A percentile compares a stretch with the other conserved stretches of the same genome.
These are phyloP conservation scores for Pyrocoelia pectoralis DNA, from an alignment of 2,888 invertebrate genomes.

Conservation along the genomic window DNA sequence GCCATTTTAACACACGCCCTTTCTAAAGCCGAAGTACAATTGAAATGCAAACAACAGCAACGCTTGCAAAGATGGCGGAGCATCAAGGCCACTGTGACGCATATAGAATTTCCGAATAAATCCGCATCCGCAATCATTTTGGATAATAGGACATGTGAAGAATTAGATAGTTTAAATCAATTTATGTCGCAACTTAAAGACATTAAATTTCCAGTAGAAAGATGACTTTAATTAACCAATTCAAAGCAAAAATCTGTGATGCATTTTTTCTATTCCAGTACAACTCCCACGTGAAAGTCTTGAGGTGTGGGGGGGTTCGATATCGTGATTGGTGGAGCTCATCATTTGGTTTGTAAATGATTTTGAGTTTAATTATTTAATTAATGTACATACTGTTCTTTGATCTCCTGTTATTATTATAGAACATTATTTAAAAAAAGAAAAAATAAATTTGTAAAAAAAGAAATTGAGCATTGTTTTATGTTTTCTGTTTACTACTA, in stretches of 20 bases:
- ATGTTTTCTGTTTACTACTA: conserved; percentile 19
- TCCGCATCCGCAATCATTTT: conserved; percentile 33
- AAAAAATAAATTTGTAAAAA: conserved; percentile 15
- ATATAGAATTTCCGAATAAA: conserved; percentile 18
- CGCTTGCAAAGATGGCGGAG: conserved; percentile 67
- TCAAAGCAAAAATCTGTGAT: conserved; percentile 49
- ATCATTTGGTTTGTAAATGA: conserved; percentile 55
- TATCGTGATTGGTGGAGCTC: conserved; percentile 36
- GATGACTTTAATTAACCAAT: conserved; percentile 49
- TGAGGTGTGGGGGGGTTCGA: conserved; percentile 36
- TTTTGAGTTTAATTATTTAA: conserved; percentile 10
- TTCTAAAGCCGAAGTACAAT: conserved; percentile 66
- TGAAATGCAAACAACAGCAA: conserved; percentile 69
- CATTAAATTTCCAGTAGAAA: conserved; percentile 62
- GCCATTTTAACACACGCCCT: conserved; percentile 70
- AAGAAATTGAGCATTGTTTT: conserved; percentile 12
- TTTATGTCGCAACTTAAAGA: conserved; percentile 72
- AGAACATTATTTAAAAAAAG: conserved; percentile 5
- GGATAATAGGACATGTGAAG: conserved; percentile 58
- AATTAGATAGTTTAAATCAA: conserved; percentile 70
- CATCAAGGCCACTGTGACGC: conserved; percentile 45
- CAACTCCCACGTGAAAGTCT: conserved; percentile 45
- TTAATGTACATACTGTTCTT: conserved; percentile 11
- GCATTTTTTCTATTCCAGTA: conserved; percentile 58
- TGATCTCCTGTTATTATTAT: not conserved